Base-by-base conservation (phyloP, 1,140 invertebrate species). In the Drosophila lini region DNA sequence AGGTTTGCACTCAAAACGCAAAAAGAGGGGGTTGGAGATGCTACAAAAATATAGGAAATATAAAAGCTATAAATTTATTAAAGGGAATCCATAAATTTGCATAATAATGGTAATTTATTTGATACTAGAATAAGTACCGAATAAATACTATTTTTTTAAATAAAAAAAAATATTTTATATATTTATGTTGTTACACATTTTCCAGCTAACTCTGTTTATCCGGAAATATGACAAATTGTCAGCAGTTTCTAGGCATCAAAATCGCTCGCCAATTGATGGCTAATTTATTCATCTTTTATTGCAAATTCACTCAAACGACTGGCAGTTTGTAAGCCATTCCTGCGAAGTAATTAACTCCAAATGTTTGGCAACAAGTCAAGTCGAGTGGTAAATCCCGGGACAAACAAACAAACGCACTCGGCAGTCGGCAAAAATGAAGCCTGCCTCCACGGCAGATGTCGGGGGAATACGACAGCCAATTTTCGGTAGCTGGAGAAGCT, bases 331-430 rank as follows among this genome's bases (percentile, higher is more conserved):
- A 52, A 34, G 32, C 65, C 67, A 48, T 53, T 70, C 65, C 52
- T 34, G 34, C 42, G 6, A 36, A 48, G 65, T 73, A 73, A 73
- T 73, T 73, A 71, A 73, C 62, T 60, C 34, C 36, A 28, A 38
- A 40, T 68, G 38, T 38, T 36, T 3, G 44, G 65, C 78, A 77
- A 65, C 78, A 81, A 81, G 73, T 81, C 57, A 61, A 77, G 36
- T 60, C 32, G 48, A 80, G 16, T 45, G 64, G 63, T 15, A 77
- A 69, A 57, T 68, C 62, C 47, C 42, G 9, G 22, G 34, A 22
- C 31, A 78, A 62, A 78, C 52, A 50, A 68, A 25, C 48, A 41
- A 10, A 62, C 34, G 22, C 16, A 34, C 42, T 45, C 38, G 57
- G 32, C 48, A 34, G 16, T 13, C 13, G 19, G 52, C 62, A 40